Evolutionary conservation across 1,140 invertebrate genomes (phyloP).

Genomic region (Diorhabda sublineata): DNA sequence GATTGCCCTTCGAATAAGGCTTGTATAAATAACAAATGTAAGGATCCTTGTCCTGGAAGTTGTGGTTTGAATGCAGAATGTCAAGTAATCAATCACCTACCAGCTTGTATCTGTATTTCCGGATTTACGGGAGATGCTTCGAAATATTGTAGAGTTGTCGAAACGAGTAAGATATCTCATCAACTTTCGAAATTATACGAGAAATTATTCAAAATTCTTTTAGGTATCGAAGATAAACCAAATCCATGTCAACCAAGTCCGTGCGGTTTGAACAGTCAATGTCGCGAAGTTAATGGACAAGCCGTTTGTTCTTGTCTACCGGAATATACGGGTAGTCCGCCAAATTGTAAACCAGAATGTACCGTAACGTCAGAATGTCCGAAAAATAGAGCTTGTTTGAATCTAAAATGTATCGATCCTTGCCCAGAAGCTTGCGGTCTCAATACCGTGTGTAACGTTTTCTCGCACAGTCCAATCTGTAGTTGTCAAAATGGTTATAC

Average conservation of each 20-base stretch:
- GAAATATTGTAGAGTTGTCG: slow-evolving; percentile 50
- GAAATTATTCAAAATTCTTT: neutral
- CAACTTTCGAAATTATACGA: no score
- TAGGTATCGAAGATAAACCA: slow-evolving; percentile 39
- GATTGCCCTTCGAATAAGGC: slow-evolving; percentile 67
- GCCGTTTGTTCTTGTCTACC: slow-evolving; percentile 63
- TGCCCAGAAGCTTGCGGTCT: slow-evolving; percentile 59
- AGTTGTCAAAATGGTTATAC: slow-evolving; percentile 65
- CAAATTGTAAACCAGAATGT: slow-evolving; percentile 63
- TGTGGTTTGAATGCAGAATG: slow-evolving; percentile 72
- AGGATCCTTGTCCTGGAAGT: slow-evolving; percentile 68
- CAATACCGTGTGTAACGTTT: slow-evolving; percentile 64
- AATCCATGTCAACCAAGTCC: slow-evolving; percentile 64
- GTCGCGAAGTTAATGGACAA: slow-evolving; percentile 55
- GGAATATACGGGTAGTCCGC: slow-evolving; percentile 59
- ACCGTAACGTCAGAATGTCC: slow-evolving; percentile 62
- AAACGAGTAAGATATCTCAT: neutral
- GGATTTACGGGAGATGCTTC: slow-evolving; percentile 71
- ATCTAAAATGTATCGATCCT: slow-evolving; percentile 63
- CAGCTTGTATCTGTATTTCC: slow-evolving; percentile 63
- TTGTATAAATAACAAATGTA: slow-evolving; percentile 66
- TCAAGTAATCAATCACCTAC: slow-evolving; percentile 67
- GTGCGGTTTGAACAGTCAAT: slow-evolving; percentile 64
- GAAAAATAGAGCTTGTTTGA: slow-evolving; percentile 58
- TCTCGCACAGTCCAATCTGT: slow-evolving; percentile 66